These are phyloP conservation scores for Tenualosa thibaudeaui DNA, from an alignment of 2,797 vertebrate species.

Conservation along the genomic window DNA sequence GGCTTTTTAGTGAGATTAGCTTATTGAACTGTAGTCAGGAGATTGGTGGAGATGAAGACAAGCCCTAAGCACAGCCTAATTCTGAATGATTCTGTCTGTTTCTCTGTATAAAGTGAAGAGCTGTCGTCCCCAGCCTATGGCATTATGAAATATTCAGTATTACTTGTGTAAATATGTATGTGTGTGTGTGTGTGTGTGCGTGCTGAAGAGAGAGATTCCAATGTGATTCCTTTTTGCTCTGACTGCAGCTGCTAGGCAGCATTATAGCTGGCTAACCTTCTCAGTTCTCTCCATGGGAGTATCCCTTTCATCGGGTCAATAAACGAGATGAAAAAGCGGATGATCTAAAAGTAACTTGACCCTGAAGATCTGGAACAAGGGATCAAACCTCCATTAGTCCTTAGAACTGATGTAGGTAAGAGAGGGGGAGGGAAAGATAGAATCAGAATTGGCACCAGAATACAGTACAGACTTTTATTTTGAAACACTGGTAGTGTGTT, in stretches of 20 bases:
- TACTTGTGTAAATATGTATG: background rate
- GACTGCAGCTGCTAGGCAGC: background rate
- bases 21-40: background rate
- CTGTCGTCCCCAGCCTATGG: background rate
- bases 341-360: conserved; percentile 15
- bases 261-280: background rate
- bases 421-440: background rate
- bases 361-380: background rate
- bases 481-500: conserved; percentile 27
- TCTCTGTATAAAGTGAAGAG: background rate
- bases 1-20: background rate
- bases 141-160: background rate
- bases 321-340: background rate
- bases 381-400: conserved; percentile 1
- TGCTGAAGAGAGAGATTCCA: background rate
- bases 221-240: background rate
- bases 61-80: background rate
- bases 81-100: background rate
- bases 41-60: background rate
- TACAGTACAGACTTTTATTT: conserved; percentile 23
- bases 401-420: background rate
- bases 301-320: background rate
- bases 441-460: background rate
- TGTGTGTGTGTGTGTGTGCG: background rate
- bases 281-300: background rate